Base-by-base conservation (phyloP, 2,797 vertebrate species). In the Graptemys geographica region DNA sequence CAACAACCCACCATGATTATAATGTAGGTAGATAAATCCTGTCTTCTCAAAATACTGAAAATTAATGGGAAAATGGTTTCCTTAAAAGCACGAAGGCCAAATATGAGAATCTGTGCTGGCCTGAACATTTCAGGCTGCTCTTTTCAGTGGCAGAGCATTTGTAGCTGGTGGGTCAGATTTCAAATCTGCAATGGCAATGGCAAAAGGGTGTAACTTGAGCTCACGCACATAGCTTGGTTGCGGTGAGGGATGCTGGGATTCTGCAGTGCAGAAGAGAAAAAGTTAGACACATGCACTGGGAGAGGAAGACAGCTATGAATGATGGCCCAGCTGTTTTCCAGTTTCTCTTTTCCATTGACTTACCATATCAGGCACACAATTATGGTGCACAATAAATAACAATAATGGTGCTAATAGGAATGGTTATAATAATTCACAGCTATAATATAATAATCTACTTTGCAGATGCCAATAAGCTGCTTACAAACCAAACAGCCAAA, bases 401-500 rank as follows among this genome's bases (percentile, higher is more conserved):
- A 62, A 47, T 47, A 47, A 47, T 47, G 27, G 12, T 49, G 12
- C 27, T 16, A 49, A 78, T 9, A 49, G 74, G 15, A 47, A 49
- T 49, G 74, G 31, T 78, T 78, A 27, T 27, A 78, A 78, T 49
- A 47, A 78, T 78, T 47, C 25, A 49, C 15, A 78, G 15, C 15
- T 47, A 78, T 47, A 49, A 78, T 47, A 78, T 78, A 49, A 78
- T 28, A 49, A 31, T 13, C 74, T 78, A 28, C 27, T 78, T 18
- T 78, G 74, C 74, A 78, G 74, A 27, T 49, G 74, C 8, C 44
- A 78, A 28, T 49, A 78, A 11, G 37, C 10, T 74, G 41, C 52
- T 85, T 81, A 78, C n/a, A n/a, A n/a, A n/a, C n/a, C n/a, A n/a
- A n/a, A 72, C 21, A 95, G 78, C 62, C 81, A 31, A 90, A 86